Base-by-base conservation (phyloP, 2,888 invertebrate species). In the Sinohyriopsis cumingii region DNA sequence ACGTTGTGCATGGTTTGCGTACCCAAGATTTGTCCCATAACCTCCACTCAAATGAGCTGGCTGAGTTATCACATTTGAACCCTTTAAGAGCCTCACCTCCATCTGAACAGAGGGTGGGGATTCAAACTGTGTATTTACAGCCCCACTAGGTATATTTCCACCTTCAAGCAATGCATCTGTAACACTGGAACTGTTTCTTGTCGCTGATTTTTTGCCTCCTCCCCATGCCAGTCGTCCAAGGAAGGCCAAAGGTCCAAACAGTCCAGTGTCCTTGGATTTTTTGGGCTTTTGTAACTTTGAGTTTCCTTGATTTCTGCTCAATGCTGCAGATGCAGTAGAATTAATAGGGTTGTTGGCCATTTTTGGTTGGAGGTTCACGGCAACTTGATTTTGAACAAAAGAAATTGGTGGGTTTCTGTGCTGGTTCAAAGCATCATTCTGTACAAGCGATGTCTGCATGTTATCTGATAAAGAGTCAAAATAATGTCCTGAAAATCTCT, bases 361-460 rank as follows among this genome's bases (percentile, higher is more conserved):
- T 76, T 90, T 90, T 1, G 90, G 89, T 45, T 88, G 80, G 5
- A 84, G 78, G 45, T 79, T 82, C 87, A 68, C 90, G 69, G 92
- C 93, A 33, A 95, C 94, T 66, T 94, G 94, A 84, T 95, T 95
- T 80, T 93, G 94, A 0, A 95, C 92, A 82, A 94, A 95, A 0
- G 95, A 94, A 76, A 93, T 93, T 1, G 93, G 93, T 22, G 86
- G 82, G 56, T 84, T 82, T 55, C 84, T 76, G 25, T 84, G 83
- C 18, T 82, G 76, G 81, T 86, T 86, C 57, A 90, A 78, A 0
- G 88, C 68, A 91, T 93, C 76, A 91, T 92, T 74, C 91, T 91
- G 86, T 91, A 92, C 85, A 73, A 90, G 73, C 5, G 88, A 87
- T 45, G 87, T 87, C 71, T 89, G 82, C 78, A 86, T 75, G 83